Evolutionary conservation across 2,113 vertebrate genomes (phyloP).

Genomic region (Anhinga anhinga): DNA sequence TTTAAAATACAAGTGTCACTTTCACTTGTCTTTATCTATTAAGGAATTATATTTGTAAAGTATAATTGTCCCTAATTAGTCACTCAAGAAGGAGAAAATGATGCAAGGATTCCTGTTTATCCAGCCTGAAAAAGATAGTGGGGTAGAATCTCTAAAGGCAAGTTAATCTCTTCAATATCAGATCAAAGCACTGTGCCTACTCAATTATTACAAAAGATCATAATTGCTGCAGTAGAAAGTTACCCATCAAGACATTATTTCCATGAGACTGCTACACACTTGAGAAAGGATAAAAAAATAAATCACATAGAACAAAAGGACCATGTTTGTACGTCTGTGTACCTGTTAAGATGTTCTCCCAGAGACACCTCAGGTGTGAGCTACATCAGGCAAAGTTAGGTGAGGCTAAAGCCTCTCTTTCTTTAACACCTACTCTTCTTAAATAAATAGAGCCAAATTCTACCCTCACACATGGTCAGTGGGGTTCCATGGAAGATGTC

Average conservation of each 20-base stretch:
- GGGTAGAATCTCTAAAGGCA: neutral
- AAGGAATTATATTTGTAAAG: neutral
- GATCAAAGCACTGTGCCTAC: neutral
- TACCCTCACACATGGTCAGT: neutral
- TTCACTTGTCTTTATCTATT: neutral
- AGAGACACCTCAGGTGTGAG: neutral
- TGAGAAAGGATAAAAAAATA: neutral
- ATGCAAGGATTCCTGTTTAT: conserved; percentile 37
- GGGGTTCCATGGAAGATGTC: neutral
- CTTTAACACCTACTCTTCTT: neutral
- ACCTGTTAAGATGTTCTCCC: neutral
- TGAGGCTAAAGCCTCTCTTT: neutral
- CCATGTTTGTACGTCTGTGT: neutral
- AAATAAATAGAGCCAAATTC: neutral
- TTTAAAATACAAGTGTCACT: neutral
- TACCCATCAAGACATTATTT: neutral
- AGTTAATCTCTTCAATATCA: neutral
- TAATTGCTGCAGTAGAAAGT: neutral
- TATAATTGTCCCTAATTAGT: conserved; percentile 10
- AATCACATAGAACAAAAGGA: neutral
- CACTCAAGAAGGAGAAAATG: conserved; percentile 7
- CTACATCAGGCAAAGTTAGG: neutral
- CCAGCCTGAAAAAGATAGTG: neutral
- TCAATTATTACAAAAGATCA: neutral
- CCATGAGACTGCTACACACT: neutral